Base-by-base conservation (phyloP, 2,888 invertebrate genomes). In the Nymphalis polychloros region DNA sequence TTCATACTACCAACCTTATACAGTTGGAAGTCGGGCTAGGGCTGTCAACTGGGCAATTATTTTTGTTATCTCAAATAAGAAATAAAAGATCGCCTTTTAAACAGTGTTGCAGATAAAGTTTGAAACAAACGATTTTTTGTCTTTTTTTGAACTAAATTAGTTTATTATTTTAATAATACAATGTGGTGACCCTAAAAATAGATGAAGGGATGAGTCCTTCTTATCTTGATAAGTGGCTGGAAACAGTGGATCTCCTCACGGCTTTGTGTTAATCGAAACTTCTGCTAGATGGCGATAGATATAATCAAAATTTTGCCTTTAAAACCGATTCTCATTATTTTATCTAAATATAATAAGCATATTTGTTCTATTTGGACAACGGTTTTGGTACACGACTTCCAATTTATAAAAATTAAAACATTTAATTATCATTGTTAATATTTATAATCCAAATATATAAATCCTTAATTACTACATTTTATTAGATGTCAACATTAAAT, bases 171-270 rank as follows among this genome's bases (percentile, higher is more conserved):
- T 41, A 13, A 10, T 41, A 41, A 41, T 41, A 13, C 8, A 52
- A 16, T 27, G 23, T 31, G 27, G 47, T 48, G 53, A 61, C 66
- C 66, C 66, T 66, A 20, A 53, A 20, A 47, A 47, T 49, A 53
- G 27, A 31, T 55, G 67, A 67, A 69, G 64, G 68, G 71, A 72
- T 67, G 69, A 69, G 71, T 55, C 72, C 55, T 59, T 61, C 71
- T 72, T 71, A 72, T 72, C 73, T 63, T 65, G 69, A 68, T 71
- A 70, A 69, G 69, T 72, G 71, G 68, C 68, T 71, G 64, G 65
- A 63, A 71, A 74, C 63, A 70, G 68, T 62, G 65, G 64, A 60
- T 63, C 61, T 70, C 68, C 72, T 70, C 68, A 67, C 67, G 67
- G 67, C 64, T 70, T 64, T 52, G 62, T 53, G 68, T 72, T 73